Evolutionary conservation across 2,797 vertebrate genomes (phyloP).

Genomic region (Spheniscus humboldti): DNA sequence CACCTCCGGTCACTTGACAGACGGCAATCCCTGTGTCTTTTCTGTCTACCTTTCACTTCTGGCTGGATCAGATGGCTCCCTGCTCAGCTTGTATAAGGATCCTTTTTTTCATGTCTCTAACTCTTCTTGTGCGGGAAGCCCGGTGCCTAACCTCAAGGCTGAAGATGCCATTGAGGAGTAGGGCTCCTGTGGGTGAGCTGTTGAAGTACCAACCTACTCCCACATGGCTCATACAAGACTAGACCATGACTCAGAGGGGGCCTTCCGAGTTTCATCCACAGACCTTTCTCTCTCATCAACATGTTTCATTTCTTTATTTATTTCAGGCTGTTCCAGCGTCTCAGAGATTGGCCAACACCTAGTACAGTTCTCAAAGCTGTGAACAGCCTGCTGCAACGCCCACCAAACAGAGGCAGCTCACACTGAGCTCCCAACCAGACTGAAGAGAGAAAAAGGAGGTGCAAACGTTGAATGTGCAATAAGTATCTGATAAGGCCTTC

Average conservation of each 20-base stretch:
- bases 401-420: not conserved
- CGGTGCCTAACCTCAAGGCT: not conserved
- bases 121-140: not conserved
- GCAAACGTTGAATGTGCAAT: not conserved
- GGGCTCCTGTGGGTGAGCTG: not conserved
- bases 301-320: not conserved
- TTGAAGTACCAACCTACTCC: not conserved
- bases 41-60: not conserved
- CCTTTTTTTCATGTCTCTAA: not conserved
- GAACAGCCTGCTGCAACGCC: not conserved
- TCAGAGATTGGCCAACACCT: conserved; percentile 88
- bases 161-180: not conserved
- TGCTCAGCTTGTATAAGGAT: not conserved
- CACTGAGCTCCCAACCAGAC: not conserved
- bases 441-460: not conserved
- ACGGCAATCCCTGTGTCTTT: not conserved
- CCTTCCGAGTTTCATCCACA: not conserved
- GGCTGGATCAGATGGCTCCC: not conserved
- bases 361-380: conserved; percentile 86
- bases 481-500: not conserved
- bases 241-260: not conserved
- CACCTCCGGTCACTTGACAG: not conserved
- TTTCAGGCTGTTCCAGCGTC: conserved; percentile 86
- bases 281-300: not conserved
- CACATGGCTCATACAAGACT: not conserved